phyloP scores from a whole-genome alignment of 2,797 vertebrate species.

The Clarias pachynema region DNA sequence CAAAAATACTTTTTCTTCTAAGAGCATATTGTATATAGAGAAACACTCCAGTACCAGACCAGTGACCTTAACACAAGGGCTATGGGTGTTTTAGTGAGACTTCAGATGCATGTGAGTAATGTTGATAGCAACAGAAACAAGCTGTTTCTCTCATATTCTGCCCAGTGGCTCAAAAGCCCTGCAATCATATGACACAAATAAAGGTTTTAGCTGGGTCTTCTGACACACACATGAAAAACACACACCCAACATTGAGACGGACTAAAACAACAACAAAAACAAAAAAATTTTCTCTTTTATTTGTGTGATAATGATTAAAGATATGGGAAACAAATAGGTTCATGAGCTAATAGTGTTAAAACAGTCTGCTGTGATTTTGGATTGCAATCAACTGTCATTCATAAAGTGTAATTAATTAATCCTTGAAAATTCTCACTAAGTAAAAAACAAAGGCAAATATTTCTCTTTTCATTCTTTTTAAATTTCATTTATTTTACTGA shows the following conservation, averaged over 20 bases:
- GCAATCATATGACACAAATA: conserved; percentile 70
- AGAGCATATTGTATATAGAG: background rate
- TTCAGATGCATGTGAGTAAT: conserved; percentile 64
- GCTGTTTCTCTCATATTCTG: conserved; percentile 61
- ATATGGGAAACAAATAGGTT: background rate
- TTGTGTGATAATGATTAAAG: background rate
- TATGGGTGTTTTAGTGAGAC: conserved; percentile 29
- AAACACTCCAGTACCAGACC: conserved; percentile 10
- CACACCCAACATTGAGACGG: background rate
- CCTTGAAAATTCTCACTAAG: too few relatives aligned
- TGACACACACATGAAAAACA: conserved; percentile 1
- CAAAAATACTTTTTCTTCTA: background rate
- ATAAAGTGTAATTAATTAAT: background rate
- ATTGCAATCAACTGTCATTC: background rate
- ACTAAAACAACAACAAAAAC: background rate
- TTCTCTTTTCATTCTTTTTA: too few relatives aligned
- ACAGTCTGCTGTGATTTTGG: background rate
- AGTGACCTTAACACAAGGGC: conserved; percentile 5
- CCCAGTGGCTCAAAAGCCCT: conserved; percentile 60
- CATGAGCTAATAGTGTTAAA: background rate
- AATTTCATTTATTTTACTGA: too few relatives aligned
- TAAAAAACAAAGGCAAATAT: too few relatives aligned
- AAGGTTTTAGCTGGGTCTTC: conserved; percentile 60
- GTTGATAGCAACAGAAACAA: conserved; percentile 41
- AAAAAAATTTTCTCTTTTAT: background rate